Evolutionary conservation across 1,140 invertebrate genomes (phyloP).

Genomic region (Ladona fulva): DNA sequence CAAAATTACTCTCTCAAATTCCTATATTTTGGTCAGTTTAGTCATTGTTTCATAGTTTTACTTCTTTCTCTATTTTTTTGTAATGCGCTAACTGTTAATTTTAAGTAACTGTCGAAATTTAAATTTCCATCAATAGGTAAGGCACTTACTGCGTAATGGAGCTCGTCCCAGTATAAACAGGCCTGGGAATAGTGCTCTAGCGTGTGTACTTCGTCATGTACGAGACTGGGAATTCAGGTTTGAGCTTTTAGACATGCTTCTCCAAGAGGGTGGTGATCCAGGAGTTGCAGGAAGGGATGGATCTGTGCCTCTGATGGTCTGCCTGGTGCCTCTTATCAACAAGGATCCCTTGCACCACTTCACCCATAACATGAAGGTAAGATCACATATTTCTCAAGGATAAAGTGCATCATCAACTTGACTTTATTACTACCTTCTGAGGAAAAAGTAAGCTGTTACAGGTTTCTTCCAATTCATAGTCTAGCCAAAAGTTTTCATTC

Average conservation of each 20-base stretch:
- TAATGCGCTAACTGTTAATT: too few relatives aligned
- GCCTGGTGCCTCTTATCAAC: constrained; percentile 62
- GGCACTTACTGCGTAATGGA: constrained; percentile 52
- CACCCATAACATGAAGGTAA: constrained; percentile 62
- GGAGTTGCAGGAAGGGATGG: constrained; percentile 62
- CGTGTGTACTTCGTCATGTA: constrained; percentile 60
- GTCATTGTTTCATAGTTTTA: too few relatives aligned
- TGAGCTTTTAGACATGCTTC: constrained; percentile 58
- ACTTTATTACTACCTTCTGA: too few relatives aligned
- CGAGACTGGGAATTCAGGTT: constrained; percentile 69
- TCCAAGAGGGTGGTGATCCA: constrained; percentile 55
- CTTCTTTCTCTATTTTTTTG: too few relatives aligned
- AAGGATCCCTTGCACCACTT: constrained; percentile 65
- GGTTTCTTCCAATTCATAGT: too few relatives aligned
- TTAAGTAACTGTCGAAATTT: too few relatives aligned
- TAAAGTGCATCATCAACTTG: too few relatives aligned
- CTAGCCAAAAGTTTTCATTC: too few relatives aligned
- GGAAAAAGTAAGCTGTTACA: too few relatives aligned
- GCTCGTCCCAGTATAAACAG: constrained; percentile 59
- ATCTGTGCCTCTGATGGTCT: constrained; percentile 62
- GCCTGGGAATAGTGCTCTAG: constrained; percentile 57
- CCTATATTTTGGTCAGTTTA: too few relatives aligned
- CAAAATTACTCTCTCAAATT: too few relatives aligned
- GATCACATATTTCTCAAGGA: too few relatives aligned
- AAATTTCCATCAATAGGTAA: constrained; percentile 18